These are phyloP conservation scores for Erythrolamprus reginae DNA, from an alignment of 2,113 vertebrate species.

Conservation along the genomic window DNA sequence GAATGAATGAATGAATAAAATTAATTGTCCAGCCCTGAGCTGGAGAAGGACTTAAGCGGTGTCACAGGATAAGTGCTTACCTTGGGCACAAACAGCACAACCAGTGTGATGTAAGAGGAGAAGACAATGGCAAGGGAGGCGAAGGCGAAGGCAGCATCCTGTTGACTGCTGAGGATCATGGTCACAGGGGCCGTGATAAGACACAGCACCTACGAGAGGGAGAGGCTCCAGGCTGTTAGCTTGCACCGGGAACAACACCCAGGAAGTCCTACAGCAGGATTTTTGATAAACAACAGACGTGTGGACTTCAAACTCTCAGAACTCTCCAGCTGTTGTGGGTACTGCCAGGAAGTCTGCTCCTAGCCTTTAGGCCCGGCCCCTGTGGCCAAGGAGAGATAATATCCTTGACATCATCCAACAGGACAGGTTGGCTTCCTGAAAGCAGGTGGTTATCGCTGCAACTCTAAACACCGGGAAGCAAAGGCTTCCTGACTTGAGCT, in stretches of 20 bases:
- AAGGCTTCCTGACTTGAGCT: not conserved
- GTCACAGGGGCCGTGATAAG: conserved; percentile 95
- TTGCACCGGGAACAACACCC: not conserved
- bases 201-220: conserved; percentile 80
- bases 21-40: not conserved
- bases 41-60: not conserved
- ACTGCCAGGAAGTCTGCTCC: not conserved
- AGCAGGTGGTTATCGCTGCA: not conserved
- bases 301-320: not conserved
- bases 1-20: no score
- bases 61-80: conserved; percentile 49
- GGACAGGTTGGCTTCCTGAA: not conserved
- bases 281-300: no score
- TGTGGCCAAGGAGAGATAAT: not conserved
- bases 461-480: not conserved
- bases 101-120: conserved; percentile 93
- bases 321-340: not conserved
- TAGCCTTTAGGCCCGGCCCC: not conserved
- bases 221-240: not conserved
- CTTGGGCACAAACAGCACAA: conserved; percentile 95
- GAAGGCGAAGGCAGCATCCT: conserved; percentile 92
- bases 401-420: not conserved
- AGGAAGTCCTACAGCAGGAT: not conserved
- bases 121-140: conserved; percentile 89
- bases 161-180: conserved; percentile 93